Evolutionary conservation across 2,888 invertebrate genomes (phyloP).

Genomic region (Eucera pruinosa): DNA sequence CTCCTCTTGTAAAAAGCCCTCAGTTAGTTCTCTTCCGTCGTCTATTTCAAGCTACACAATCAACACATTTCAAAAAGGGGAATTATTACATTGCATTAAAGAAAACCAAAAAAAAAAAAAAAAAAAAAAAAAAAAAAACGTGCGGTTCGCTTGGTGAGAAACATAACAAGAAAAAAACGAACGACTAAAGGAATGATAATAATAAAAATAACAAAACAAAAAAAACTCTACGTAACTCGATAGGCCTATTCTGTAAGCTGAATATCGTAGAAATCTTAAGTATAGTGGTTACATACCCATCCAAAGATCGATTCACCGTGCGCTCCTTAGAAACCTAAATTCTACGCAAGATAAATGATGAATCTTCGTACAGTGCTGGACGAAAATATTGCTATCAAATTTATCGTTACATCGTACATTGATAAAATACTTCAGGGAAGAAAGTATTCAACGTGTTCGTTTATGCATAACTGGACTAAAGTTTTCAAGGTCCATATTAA

Average conservation of each 20-base stretch:
- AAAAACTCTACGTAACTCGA: constrained; percentile 37
- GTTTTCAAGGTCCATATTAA: no score
- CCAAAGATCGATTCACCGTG: constrained; percentile 61
- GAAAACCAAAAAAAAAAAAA: neutral
- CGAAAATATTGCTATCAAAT: no score
- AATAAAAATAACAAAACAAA: constrained; percentile 12
- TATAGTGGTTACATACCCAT: constrained; percentile 77
- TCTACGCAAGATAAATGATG: constrained; percentile 24
- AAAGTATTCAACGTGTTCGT: no score
- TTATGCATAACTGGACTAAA: no score
- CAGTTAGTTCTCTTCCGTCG: constrained; percentile 94
- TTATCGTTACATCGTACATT: no score
- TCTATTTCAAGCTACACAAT: constrained; percentile 94
- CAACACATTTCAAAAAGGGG: constrained; percentile 67
- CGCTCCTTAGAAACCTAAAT: constrained; percentile 52
- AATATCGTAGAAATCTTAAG: constrained; percentile 60
- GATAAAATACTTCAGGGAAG: no score
- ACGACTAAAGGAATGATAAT: constrained; percentile 6
- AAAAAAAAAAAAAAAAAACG: constrained; percentile 9
- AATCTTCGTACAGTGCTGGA: no score
- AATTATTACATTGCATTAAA: constrained; percentile 55
- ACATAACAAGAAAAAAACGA: constrained; percentile 1
- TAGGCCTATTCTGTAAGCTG: constrained; percentile 83
- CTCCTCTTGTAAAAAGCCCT: constrained; percentile 95
- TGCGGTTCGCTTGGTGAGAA: no score